Evolutionary conservation across 2,888 invertebrate genomes (phyloP).

Genomic region (Holacanthella duospinosa): DNA sequence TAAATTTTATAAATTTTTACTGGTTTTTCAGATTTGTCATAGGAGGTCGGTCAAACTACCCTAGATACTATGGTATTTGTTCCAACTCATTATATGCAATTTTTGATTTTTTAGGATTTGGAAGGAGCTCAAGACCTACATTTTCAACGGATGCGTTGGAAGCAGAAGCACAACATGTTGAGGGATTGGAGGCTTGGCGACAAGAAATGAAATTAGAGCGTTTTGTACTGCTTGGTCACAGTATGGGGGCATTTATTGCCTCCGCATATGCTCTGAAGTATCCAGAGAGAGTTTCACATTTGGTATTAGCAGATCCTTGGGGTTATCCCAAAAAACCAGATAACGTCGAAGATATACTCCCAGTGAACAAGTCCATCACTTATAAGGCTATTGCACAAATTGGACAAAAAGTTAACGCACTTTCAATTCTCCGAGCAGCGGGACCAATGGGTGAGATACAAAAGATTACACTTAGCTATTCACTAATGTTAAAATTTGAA

Average conservation of each 20-base stretch:
- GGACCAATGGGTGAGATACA: conserved; percentile 61
- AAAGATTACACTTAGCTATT: no score
- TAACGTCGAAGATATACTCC: conserved; percentile 41
- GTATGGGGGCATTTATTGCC: conserved; percentile 46
- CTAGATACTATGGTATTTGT: no score
- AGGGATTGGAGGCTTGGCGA: conserved; percentile 50
- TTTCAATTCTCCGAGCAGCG: conserved; percentile 79
- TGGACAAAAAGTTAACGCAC: conserved; percentile 75
- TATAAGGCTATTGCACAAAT: conserved; percentile 63
- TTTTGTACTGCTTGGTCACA: conserved; percentile 49
- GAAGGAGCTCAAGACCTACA: conserved; percentile 46
- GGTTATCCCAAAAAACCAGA: conserved; percentile 48
- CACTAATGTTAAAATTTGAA: no score
- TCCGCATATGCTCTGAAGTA: conserved; percentile 44
- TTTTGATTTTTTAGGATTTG: conserved; percentile 42
- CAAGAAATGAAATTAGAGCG: conserved; percentile 45
- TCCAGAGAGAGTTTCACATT: conserved; percentile 60
- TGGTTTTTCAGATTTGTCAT: no score
- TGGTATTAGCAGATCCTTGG: conserved; percentile 91
- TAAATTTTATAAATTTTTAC: no score
- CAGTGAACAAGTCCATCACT: background rate
- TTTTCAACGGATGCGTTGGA: conserved; percentile 44
- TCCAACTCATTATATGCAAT: no score
- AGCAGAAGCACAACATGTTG: conserved; percentile 46
- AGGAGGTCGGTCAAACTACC: no score